These are phyloP conservation scores for Sterrhoptilus dennistouni DNA, from an alignment of 2,113 vertebrate species.

Conservation along the genomic window DNA sequence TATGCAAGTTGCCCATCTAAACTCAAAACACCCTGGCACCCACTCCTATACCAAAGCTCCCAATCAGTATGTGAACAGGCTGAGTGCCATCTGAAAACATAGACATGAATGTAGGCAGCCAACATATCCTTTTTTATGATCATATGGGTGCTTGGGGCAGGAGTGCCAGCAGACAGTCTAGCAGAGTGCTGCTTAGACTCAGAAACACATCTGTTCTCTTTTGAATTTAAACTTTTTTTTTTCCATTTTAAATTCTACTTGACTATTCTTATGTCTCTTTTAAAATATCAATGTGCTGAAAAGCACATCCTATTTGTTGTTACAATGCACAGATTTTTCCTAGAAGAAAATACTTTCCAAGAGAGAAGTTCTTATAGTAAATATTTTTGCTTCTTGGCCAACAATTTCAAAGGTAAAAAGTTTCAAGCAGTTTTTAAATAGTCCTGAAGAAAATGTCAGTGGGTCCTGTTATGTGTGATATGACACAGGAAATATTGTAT, in stretches of 20 bases:
- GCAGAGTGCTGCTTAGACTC: not conserved
- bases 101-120: constrained; percentile 15
- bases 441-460: not conserved
- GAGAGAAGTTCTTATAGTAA: not conserved
- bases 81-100: constrained; percentile 13
- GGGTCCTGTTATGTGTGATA: not conserved
- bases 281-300: not conserved
- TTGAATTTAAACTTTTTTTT: not conserved
- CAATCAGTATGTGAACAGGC: not conserved
- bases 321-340: not conserved
- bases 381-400: not conserved
- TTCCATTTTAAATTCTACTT: not conserved
- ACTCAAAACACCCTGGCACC: constrained; percentile 13
- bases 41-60: not conserved
- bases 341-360: not conserved
- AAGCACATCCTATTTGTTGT: not conserved
- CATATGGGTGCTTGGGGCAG: not conserved
- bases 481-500: not conserved
- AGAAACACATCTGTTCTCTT: not conserved
- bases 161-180: constrained; percentile 9
- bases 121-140: constrained; percentile 13
- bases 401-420: not conserved
- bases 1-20: constrained; percentile 35
- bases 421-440: not conserved
- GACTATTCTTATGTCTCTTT: not conserved